phyloP scores from a whole-genome alignment of 2,113 vertebrate species.

The Cryptoleucopteryx plumbea region DNA sequence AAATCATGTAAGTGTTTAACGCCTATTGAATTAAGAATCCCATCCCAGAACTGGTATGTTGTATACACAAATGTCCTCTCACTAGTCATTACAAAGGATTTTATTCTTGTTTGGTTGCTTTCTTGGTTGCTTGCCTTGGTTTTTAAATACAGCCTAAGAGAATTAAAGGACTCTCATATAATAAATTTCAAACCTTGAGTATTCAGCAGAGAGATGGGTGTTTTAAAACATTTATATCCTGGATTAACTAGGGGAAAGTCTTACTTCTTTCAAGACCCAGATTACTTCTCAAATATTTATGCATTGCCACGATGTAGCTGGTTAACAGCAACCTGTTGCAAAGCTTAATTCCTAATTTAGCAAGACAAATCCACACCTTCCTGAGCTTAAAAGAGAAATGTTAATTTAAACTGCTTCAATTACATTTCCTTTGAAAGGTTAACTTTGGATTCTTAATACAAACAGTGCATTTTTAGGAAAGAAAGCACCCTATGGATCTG shows the following conservation, averaged over 20 bases:
- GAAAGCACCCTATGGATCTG: not conserved
- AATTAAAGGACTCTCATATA: not conserved
- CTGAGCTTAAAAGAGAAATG: not conserved
- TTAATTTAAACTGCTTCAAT: not conserved
- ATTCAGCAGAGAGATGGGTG: not conserved
- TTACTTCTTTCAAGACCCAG: not conserved
- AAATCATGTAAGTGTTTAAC: not conserved
- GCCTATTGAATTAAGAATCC: not conserved
- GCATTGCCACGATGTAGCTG: not conserved
- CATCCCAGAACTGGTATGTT: not conserved
- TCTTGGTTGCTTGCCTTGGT: not conserved
- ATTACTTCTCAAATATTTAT: slow-evolving; percentile 2
- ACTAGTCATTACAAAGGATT: not conserved
- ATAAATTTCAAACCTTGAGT: not conserved
- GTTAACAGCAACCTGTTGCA: not conserved
- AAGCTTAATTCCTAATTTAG: not conserved
- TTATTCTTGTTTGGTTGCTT: not conserved
- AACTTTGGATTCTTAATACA: not conserved
- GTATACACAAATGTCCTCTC: not conserved
- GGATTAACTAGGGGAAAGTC: not conserved
- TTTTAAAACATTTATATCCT: not conserved
- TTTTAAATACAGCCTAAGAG: not conserved
- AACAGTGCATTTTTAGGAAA: not conserved
- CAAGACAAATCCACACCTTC: not conserved
- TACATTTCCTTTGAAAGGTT: not conserved